Base-by-base conservation (phyloP, 37 sponge, comb jelly and placozoan species). In the Ephydatia muelleri region DNA sequence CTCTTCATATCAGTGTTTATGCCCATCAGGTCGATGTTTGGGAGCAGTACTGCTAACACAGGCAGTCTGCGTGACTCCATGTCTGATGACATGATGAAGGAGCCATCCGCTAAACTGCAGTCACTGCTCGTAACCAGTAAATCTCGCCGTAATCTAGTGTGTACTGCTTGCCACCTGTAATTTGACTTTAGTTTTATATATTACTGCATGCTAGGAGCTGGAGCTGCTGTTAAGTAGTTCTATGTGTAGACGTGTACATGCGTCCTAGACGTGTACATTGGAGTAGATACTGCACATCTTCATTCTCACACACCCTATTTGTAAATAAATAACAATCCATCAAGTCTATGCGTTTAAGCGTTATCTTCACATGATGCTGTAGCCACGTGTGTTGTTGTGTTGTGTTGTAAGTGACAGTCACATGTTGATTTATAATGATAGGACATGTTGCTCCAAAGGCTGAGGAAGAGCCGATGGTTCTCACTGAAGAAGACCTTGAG, bases 401-500 rank as follows among this genome's bases (percentile, higher is more conserved):
- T 5, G 57, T 57, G 6, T 1, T 5, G 57, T 14, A 57, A 14
- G 57, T 14, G 57, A 5, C 16, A 57, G 19, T 14, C 19, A 16
- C 12, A 5, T 57, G 57, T 16, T 57, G 12, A 57, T 57, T 21
- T 14, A 1, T 14, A 57, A 57, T n/a, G n/a, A n/a, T 11, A 57
- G 57, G 57, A 14, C 57, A 57, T 57, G 57, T 57, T 14, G 72
- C 33, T 1, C 72, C 30, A n/a, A 71, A 48, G 49, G 78, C 11
- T n/a, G 71, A 29, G n/a, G 43, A 64, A 67, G 67, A 75, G 49
- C 68, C 85, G 3, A 37, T 30, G 22, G 38, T 36, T 0, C 73
- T 86, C 23, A 86, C 80, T 35, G 80, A 79, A 68, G 80, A 75
- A 34, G 86, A 86, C 49, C 65, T 86, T 65, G 86, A 86, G 33